These are phyloP conservation scores for Sceloporus tristichus DNA, from an alignment of 2,113 vertebrate species.

Conservation along the genomic window DNA sequence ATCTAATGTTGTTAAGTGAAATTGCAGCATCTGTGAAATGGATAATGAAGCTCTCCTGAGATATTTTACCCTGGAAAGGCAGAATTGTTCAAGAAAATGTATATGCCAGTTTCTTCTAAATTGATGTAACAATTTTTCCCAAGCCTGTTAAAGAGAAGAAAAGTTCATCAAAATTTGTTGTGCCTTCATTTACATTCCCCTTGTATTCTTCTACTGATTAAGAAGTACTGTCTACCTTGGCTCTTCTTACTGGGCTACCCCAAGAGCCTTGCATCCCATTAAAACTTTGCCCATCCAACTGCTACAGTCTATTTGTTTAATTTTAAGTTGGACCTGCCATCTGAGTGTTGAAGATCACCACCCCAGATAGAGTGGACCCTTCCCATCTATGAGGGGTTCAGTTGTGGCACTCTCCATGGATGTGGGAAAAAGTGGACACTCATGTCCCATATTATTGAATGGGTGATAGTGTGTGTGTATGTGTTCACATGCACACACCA, in stretches of 20 bases:
- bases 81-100: neutral
- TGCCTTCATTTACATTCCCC: neutral
- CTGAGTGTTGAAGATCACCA: neutral
- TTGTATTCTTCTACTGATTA: neutral
- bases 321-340: neutral
- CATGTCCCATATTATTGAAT: too few species aligned
- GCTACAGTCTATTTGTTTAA: neutral
- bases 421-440: too few species aligned
- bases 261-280: neutral
- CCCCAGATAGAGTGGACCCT: neutral
- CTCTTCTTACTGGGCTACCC: too few species aligned
- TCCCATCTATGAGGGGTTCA: too few species aligned
- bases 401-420: too few species aligned
- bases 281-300: neutral
- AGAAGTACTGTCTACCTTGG: neutral
- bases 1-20: constrained; percentile 4
- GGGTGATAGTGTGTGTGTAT: too few species aligned
- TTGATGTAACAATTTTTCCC: neutral
- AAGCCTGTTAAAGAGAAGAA: neutral
- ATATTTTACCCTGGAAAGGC: neutral
- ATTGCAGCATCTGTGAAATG: neutral
- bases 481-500: too few species aligned
- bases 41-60: neutral
- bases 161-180: neutral
- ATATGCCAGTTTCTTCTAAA: neutral